These are phyloP conservation scores for Coremacera marginata DNA, from an alignment of 2,888 invertebrate species.

Conservation along the genomic window DNA sequence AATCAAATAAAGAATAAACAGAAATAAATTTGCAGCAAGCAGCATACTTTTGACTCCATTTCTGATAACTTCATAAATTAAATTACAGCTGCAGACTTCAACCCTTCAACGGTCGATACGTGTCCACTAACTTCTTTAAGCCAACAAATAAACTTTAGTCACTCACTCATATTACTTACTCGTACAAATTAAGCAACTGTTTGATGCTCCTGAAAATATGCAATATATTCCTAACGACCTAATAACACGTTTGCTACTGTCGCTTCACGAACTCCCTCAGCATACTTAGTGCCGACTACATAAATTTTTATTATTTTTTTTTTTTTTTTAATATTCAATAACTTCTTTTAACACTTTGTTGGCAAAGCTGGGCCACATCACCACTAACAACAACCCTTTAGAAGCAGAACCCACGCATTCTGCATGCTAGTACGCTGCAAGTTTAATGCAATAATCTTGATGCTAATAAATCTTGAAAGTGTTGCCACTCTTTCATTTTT, in stretches of 20 bases:
- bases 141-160: slow-evolving; percentile 17
- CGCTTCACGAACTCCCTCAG: background rate
- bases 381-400: background rate
- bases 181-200: slow-evolving; percentile 22
- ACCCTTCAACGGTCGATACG: too few species aligned
- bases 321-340: background rate
- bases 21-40: background rate
- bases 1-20: too few species aligned
- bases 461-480: slow-evolving; percentile 68
- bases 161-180: background rate
- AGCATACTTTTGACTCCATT: background rate
- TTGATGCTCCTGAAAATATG: slow-evolving; percentile 7
- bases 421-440: slow-evolving; percentile 43
- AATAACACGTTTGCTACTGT: background rate
- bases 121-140: background rate
- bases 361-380: background rate
- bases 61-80: background rate
- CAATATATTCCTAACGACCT: background rate
- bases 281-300: background rate
- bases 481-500: slow-evolving; percentile 62
- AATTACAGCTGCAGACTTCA: too few species aligned
- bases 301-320: background rate
- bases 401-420: background rate
- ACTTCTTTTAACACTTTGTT: slow-evolving; percentile 4
- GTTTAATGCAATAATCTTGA: slow-evolving; percentile 68